A percentile compares a stretch with the other conserved stretches of the same genome.
These are phyloP conservation scores for Rhabdomys dilectus DNA, from an alignment of 2,113 vertebrate species.

Conservation along the genomic window DNA sequence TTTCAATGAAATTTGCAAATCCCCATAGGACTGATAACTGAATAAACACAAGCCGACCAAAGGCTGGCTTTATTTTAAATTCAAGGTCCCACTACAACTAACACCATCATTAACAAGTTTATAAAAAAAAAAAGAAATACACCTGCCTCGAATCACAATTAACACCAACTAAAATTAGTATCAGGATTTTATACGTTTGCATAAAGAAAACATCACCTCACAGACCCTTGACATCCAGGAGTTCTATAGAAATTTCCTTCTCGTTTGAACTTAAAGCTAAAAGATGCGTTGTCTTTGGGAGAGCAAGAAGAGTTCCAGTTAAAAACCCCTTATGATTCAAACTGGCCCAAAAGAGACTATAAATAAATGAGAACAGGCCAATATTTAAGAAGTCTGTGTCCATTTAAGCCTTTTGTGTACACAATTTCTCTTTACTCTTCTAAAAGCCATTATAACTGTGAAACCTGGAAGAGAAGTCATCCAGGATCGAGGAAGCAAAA, in stretches of 20 bases:
- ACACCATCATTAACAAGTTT: not conserved
- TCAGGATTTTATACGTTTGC: not conserved
- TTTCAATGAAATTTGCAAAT: slow-evolving; percentile 55
- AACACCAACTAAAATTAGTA: slow-evolving; percentile 37
- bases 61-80: slow-evolving; percentile 52
- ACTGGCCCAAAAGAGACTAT: not conserved
- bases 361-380: slow-evolving; percentile 40
- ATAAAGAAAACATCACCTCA: not conserved
- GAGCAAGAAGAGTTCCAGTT: not conserved
- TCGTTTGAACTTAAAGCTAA: slow-evolving; percentile 4
- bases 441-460: not conserved
- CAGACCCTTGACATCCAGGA: slow-evolving; percentile 10
- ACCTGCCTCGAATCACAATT: not conserved
- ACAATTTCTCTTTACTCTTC: slow-evolving; percentile 13
- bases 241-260: slow-evolving; percentile 5
- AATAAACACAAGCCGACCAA: slow-evolving; percentile 54
- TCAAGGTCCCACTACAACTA: slow-evolving; percentile 48
- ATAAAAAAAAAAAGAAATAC: not conserved
- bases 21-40: slow-evolving; percentile 22
- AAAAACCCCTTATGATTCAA: slow-evolving; percentile 12
- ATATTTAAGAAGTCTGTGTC: slow-evolving; percentile 4
- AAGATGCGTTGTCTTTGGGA: slow-evolving; percentile 28
- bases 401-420: slow-evolving; percentile 11
- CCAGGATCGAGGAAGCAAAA: not conserved
- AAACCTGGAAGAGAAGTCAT: not conserved